These are phyloP conservation scores for Cygnus buccinator DNA, from an alignment of 2,113 vertebrate species.

Conservation along the genomic window DNA sequence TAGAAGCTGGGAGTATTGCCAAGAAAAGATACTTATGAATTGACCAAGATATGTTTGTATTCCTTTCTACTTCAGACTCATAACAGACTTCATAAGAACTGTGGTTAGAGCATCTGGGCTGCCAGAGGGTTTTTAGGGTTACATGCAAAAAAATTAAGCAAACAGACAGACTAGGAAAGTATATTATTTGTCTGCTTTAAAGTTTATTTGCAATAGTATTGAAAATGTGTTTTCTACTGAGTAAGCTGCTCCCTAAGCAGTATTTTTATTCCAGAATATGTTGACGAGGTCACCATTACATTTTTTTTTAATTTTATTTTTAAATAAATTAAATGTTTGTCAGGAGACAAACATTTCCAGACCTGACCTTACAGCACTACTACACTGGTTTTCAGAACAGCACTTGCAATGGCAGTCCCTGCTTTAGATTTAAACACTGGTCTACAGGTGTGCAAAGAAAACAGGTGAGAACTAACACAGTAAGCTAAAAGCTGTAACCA, in stretches of 20 bases:
- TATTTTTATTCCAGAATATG: background rate
- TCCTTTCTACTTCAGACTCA: slow-evolving; percentile 70
- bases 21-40: slow-evolving; percentile 56
- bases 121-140: slow-evolving; percentile 63
- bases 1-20: slow-evolving; percentile 43
- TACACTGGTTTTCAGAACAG: background rate
- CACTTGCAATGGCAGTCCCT: background rate
- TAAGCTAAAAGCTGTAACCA: slow-evolving; percentile 18
- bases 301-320: background rate
- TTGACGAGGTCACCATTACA: background rate
- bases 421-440: background rate
- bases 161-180: slow-evolving; percentile 49
- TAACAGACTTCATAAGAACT: slow-evolving; percentile 71
- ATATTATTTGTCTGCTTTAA: slow-evolving; percentile 64
- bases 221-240: background rate
- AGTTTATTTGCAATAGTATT: background rate
- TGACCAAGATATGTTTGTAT: slow-evolving; percentile 33
- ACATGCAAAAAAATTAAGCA: slow-evolving; percentile 23
- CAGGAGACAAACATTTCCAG: background rate
- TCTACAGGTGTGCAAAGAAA: slow-evolving; percentile 40
- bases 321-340: too few species aligned
- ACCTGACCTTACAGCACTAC: background rate
- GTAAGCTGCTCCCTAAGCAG: background rate
- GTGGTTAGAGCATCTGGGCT: slow-evolving; percentile 64
- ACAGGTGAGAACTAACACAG: background rate